Base-by-base conservation (phyloP, 2,797 vertebrate species). In the Poecilia picta region DNA sequence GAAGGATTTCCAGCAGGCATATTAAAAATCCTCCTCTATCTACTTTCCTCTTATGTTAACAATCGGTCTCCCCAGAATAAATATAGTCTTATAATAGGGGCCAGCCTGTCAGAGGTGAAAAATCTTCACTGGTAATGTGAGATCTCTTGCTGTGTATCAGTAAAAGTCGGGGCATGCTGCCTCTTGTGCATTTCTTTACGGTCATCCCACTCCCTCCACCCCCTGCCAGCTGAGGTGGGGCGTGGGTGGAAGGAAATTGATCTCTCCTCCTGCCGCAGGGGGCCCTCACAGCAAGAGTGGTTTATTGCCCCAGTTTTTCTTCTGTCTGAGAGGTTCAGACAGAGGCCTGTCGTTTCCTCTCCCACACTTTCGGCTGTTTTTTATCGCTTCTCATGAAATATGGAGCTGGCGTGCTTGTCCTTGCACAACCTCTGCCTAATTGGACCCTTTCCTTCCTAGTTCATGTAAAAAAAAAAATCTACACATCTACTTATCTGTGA, bases 231-330 rank as follows among this genome's bases (percentile, higher is more conserved):
- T 83, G 80, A 89, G 82, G 79, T 51, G 62, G 57, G 46, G 80
- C 47, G 89, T 92, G 87, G 89, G 89, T 76, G 87, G 89, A 81
- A 45, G 82, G 75, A 88, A 90, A 91, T 88, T 85, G 83, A 89
- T 89, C 84, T 89, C 82, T 77, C 75, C 72, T 75, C 77, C 74
- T 87, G 86, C 88, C 83, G 84, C 88, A 51, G 85, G 85, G 78
- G 87, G 76, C 82, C 70, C 87, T 57, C 74, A 23, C 76, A 78
- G 85, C 84, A 75, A 86, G 82, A 89, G 72, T 43, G 62, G 82
- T 75, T 89, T 82, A 82, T 83, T 68, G 77, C 78, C 82, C 75
- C 70, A 80, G 85, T 84, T 76, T 83, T 75, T 76, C 73, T 72
- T 80, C 81, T 79, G 77, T 87, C 75, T 81, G 76, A 74, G 53